Base-by-base conservation (phyloP, 2,113 vertebrate species). In the Casuarius casuarius region DNA sequence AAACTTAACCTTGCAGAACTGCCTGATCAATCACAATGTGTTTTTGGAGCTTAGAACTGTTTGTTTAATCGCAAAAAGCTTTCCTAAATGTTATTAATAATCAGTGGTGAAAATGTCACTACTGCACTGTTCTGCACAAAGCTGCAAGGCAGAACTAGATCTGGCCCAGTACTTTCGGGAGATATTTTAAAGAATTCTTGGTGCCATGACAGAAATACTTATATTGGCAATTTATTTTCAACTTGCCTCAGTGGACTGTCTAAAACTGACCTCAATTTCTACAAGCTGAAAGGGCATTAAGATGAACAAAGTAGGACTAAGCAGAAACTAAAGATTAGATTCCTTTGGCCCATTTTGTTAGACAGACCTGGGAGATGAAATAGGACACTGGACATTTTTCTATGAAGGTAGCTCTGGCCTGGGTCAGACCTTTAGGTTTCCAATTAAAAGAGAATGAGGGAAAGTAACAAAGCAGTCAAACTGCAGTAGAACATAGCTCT, bases 261-360 rank as follows among this genome's bases (percentile, higher is more conserved):
- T 38, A 76, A 76, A 90, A 63, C 40, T 77, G 56, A n/a, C 62
- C 54, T 9, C 56, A 40, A 54, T 70, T 63, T 28, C 33, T 7
- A 25, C 0, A 0, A 21, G 5, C 5, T 28, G 33, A 54, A 46
- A 19, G 9, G 22, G 7, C 48, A n/a, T 28, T 28, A 42, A 62
- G 48, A 20, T 6, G 62, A 40, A 76, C 49, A 33, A n/a, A 51
- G 38, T 61, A 62, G 7, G 54, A 71, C 13, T 58, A 78, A 65
- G 10, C 16, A 78, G 66, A 84, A 58, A 71, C 72, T 49, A 65
- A 58, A 65, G 12, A 35, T 13, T 10, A 22, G 20, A 26, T 65
- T 72, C 23, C 31, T 58, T 59, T 49, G n/a, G 12, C 49, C 38
- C 8, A 6, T 28, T 29, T 18, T 66, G 35, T 33, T 42, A 38